phyloP scores from a whole-genome alignment of 2,797 vertebrate genomes.

The Acanthurus leucopareius region DNA sequence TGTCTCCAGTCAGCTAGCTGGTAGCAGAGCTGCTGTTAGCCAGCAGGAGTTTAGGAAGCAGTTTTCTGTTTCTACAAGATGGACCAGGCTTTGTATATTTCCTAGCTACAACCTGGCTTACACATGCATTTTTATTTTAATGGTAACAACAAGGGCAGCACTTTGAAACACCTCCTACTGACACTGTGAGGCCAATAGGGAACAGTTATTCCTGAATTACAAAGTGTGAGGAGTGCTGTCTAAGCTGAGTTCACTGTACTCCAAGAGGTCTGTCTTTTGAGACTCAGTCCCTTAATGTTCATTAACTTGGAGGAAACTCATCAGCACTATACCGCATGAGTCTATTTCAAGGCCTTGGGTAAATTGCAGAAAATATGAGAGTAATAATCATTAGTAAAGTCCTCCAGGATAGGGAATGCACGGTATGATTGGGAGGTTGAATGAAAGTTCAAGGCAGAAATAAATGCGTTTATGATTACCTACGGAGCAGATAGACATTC shows the following conservation, averaged over 20 bases:
- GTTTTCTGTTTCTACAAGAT: neutral
- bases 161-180: constrained; percentile 45
- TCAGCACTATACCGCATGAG: constrained; percentile 53
- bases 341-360: constrained; percentile 66
- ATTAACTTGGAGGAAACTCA: constrained; percentile 69
- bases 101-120: too few species aligned
- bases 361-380: constrained; percentile 66
- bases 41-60: constrained; percentile 1
- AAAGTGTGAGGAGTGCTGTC: constrained; percentile 43
- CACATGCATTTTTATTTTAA: constrained; percentile 29
- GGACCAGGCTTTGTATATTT: too few species aligned
- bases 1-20: constrained; percentile 13
- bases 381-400: constrained; percentile 69
- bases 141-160: constrained; percentile 40
- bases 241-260: constrained; percentile 44
- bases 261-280: constrained; percentile 33
- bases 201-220: constrained; percentile 46
- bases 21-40: constrained; percentile 13
- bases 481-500: constrained; percentile 20
- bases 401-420: constrained; percentile 56
- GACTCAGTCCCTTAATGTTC: constrained; percentile 64
- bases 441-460: constrained; percentile 66
- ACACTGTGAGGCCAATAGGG: constrained; percentile 37
- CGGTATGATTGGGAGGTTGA: constrained; percentile 62
- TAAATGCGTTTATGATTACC: constrained; percentile 59